A percentile compares a stretch with the other conserved stretches of the same genome.
These are phyloP conservation scores for Cryptus viduatorius DNA, from an alignment of 2,888 invertebrate species.

Conservation along the genomic window DNA sequence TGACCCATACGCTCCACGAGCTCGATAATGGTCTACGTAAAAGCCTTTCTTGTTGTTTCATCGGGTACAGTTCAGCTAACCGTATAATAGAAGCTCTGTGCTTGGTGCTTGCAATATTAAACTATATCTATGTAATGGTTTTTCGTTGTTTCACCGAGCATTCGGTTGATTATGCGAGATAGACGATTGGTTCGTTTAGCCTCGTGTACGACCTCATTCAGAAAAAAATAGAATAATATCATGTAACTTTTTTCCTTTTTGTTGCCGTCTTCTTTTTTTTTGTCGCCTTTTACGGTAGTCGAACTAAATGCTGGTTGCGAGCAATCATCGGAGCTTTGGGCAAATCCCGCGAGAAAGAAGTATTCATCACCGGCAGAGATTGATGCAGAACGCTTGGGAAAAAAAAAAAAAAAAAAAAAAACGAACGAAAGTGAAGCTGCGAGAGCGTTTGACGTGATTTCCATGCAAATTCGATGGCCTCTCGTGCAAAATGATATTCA, in stretches of 20 bases:
- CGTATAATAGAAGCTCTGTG: neutral
- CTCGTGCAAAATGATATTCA: constrained; percentile 65
- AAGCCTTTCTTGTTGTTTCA: constrained; percentile 42
- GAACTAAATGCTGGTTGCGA: neutral
- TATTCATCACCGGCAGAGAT: constrained; percentile 41
- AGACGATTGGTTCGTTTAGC: neutral
- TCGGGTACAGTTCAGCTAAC: constrained; percentile 2
- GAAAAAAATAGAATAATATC: neutral
- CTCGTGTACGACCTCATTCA: neutral
- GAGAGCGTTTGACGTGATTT: constrained; percentile 68
- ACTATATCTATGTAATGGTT: neutral
- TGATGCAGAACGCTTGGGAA: neutral
- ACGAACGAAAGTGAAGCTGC: constrained; percentile 19
- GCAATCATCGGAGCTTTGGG: constrained; percentile 12
- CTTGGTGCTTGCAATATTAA: neutral
- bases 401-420: constrained; percentile 27
- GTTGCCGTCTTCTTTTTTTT: neutral
- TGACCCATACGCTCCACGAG: constrained; percentile 40
- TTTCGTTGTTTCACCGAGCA: constrained; percentile 1
- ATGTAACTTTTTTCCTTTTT: neutral
- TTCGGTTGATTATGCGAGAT: constrained; percentile 1
- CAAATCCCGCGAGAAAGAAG: constrained; percentile 37
- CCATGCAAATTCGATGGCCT: constrained; percentile 70
- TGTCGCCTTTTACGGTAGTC: neutral
- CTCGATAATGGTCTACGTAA: constrained; percentile 56